Evolutionary conservation across 1,140 invertebrate genomes (phyloP).

Genomic region (Neodiprion virginianus): DNA sequence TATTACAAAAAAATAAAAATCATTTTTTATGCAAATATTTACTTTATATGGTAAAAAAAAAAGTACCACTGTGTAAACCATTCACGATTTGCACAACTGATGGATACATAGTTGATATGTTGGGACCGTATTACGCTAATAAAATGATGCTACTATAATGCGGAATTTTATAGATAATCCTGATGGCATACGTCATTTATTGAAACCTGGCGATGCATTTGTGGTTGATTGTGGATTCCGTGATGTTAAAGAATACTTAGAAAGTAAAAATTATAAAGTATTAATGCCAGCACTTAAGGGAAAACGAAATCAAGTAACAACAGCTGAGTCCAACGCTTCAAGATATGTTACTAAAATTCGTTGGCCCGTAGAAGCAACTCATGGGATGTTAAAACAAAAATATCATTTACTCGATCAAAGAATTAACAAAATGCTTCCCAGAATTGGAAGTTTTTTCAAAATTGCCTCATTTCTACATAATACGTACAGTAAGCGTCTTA

Average conservation of each 20-base stretch:
- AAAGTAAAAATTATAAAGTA: constrained; percentile 19
- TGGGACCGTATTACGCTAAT: not conserved
- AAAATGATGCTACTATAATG: constrained; percentile 8
- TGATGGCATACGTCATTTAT: constrained; percentile 11
- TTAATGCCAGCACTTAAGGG: constrained; percentile 27
- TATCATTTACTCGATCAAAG: too few relatives aligned
- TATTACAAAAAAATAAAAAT: too few relatives aligned
- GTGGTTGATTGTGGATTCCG: constrained; percentile 20
- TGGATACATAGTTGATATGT: constrained; percentile 11
- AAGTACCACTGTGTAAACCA: too few relatives aligned
- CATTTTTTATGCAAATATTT: too few relatives aligned
- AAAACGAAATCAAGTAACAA: constrained; percentile 21
- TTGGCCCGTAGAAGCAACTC: not conserved
- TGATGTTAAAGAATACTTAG: constrained; percentile 20
- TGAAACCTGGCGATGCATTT: constrained; percentile 18
- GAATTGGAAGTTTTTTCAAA: too few relatives aligned
- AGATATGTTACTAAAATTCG: constrained; percentile 24
- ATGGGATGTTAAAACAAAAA: too few relatives aligned
- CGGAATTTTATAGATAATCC: not conserved
- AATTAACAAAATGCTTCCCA: too few relatives aligned
- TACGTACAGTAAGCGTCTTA: too few relatives aligned
- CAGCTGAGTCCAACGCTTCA: constrained; percentile 22
- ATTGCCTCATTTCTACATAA: too few relatives aligned
- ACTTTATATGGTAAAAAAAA: too few relatives aligned
- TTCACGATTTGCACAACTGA: not conserved